Percentiles rank a stretch among this genome's conserved stretches.
phyloP scores from a whole-genome alignment of 2,113 vertebrate species.

The Dipodomys merriami region DNA sequence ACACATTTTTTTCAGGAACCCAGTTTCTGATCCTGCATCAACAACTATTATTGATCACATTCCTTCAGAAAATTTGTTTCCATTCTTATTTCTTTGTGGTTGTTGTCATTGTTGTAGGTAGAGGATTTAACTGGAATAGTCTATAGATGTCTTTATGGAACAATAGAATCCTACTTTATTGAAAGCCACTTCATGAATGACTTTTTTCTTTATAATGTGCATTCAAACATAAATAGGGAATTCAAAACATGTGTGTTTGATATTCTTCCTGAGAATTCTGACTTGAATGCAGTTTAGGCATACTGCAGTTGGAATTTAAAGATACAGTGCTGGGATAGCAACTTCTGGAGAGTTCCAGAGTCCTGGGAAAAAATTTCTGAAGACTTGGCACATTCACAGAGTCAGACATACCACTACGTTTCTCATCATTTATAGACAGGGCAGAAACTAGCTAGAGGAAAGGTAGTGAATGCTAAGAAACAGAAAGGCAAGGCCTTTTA shows the following conservation, averaged over 20 bases:
- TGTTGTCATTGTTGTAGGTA: not conserved
- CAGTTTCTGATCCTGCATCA: not conserved
- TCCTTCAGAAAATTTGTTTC: not conserved
- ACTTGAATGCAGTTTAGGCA: not conserved
- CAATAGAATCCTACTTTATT: not conserved
- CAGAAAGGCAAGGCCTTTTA: not conserved
- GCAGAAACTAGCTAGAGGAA: not conserved
- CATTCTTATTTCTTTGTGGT: slow-evolving; percentile 5
- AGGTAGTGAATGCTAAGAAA: not conserved
- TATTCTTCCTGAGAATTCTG: not conserved
- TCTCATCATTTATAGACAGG: not conserved
- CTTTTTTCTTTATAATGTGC: not conserved
- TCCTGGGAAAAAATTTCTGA: not conserved
- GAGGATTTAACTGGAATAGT: not conserved
- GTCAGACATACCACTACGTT: not conserved
- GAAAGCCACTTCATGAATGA: not conserved
- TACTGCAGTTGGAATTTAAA: not conserved
- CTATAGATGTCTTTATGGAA: not conserved
- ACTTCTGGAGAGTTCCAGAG: not conserved
- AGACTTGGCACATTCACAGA: not conserved
- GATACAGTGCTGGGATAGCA: not conserved
- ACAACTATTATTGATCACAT: not conserved
- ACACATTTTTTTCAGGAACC: no score
- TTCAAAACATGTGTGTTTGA: not conserved
- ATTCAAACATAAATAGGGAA: not conserved